Percentiles rank a stretch among this genome's conserved stretches.
Conservation (phyloP, 2,888 invertebrate species). For the Meandrusa payeni region DNA sequence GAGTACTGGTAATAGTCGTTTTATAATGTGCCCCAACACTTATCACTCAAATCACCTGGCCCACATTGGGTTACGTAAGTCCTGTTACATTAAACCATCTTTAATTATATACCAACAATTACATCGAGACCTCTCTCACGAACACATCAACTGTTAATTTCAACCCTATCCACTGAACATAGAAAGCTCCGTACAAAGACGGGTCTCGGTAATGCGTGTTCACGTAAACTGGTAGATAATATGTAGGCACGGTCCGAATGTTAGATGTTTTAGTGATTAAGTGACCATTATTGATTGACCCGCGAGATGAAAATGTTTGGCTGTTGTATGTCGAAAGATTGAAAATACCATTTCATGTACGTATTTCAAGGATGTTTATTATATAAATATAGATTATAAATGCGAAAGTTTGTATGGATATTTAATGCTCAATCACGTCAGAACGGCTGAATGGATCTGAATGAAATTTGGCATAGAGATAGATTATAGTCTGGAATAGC, state of each 20-base stretch:
- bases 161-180: not conserved
- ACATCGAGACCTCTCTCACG: constrained; percentile 25
- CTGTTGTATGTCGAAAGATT: too few species aligned
- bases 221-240: not conserved
- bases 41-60: constrained; percentile 11
- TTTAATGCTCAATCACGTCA: too few species aligned
- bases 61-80: constrained; percentile 19
- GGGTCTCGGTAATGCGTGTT: not conserved
- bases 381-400: too few species aligned
- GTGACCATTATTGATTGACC: constrained; percentile 15
- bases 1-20: too few species aligned
- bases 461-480: too few species aligned
- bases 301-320: not conserved
- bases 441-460: too few species aligned
- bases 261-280: constrained; percentile 5
- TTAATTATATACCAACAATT: constrained; percentile 20
- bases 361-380: too few species aligned
- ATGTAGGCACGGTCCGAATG: constrained; percentile 5
- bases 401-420: too few species aligned
- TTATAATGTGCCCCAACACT: constrained; percentile 17
- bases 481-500: too few species aligned
- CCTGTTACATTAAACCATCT: constrained; percentile 26
- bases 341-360: too few species aligned
- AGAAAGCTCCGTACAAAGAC: not conserved
- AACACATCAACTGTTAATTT: not conserved